phyloP scores from a whole-genome alignment of 2,888 invertebrate genomes.

The Linnaemya tessellans region DNA sequence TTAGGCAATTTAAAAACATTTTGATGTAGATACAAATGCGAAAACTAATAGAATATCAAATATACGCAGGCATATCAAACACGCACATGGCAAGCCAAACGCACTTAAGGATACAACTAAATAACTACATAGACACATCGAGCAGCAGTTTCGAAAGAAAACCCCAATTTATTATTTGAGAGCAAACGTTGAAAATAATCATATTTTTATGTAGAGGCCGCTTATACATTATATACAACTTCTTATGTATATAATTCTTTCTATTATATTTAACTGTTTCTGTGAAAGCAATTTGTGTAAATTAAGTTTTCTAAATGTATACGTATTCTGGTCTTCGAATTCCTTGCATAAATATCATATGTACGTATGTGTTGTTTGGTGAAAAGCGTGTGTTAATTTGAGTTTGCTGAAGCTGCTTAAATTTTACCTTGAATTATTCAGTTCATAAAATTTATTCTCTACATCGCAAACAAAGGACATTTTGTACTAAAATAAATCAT shows the following conservation, averaged over 20 bases:
- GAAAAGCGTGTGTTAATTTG: conserved; percentile 9
- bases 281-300: no score
- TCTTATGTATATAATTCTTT: background rate
- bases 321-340: background rate
- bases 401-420: conserved; percentile 36
- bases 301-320: no score
- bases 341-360: background rate
- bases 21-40: no score
- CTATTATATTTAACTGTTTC: conserved; percentile 33
- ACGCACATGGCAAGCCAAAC: background rate
- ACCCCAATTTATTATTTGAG: background rate
- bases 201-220: conserved; percentile 13
- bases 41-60: no score
- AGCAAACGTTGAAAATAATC: conserved; percentile 19
- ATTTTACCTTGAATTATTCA: conserved; percentile 63
- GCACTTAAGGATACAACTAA: conserved; percentile 2
- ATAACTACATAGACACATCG: conserved; percentile 13
- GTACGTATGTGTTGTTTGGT: background rate
- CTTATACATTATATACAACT: background rate
- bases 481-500: conserved; percentile 42
- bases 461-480: conserved; percentile 53
- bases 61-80: conserved; percentile 1
- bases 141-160: conserved; percentile 16
- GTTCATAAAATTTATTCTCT: conserved; percentile 49
- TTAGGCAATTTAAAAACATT: conserved; percentile 19